Evolutionary conservation across 2,797 vertebrate species (phyloP), one percentile per base, ranked within the genome.

Genomic region (Zenarchopterus dispar): DNA sequence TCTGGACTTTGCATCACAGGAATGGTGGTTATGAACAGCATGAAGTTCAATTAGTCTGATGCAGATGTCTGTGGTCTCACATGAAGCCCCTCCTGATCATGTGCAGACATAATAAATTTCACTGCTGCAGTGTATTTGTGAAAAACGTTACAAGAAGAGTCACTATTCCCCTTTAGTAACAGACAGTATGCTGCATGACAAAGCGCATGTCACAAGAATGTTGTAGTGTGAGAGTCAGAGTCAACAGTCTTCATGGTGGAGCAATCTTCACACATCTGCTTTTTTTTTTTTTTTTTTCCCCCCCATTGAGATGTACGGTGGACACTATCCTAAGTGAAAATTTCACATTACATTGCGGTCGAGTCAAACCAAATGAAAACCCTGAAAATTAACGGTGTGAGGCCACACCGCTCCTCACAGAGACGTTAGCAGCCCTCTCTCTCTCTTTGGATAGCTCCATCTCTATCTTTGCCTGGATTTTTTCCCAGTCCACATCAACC

Each of bases 401-500:
- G 5, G 92, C 93, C 46, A 92, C 9, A 16, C 82, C 94, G 84
- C 91, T 94, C 73, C 68, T 91, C 70, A 90, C 61, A 8, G 92
- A 85, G 4, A 65, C 46, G 41, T 70, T 88, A 0, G 92, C 91
- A 31, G 94, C 93, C 74, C 86, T 81, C 76, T 98, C 97, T 60
- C 93, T 90, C 79, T 99, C 98, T 84, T 94, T 97, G 8, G 93
- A 87, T 56, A 98, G 82, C 89, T 99, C 98, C 95, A 97, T 93
- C 80, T 99, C 95, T 41, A 98, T 96, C 91, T 99, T 99, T 22
- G 94, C 96, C 92, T 95, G 95, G 90, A 99, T 97, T 92, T 98
- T 99, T 64, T 95, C 93, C 98, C 97, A 99, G 74, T 99, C 94
- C 81, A 99, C 95, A 87, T 98, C 95, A 76, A 99, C 95, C 98